Base-by-base conservation (phyloP, 2,113 vertebrate species). In the Dromas ardeola region DNA sequence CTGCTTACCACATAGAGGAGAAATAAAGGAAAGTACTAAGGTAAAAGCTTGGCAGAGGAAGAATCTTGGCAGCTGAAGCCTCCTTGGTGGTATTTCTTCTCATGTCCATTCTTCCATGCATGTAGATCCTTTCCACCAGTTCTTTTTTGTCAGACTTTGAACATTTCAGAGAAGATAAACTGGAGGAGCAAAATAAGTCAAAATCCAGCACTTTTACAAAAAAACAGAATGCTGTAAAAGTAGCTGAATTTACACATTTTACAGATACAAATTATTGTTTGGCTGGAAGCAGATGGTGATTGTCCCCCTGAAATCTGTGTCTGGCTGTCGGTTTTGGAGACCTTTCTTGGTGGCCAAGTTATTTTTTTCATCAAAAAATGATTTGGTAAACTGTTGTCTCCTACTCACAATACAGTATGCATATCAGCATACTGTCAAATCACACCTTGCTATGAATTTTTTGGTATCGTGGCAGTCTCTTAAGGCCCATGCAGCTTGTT, bases 41-140 rank as follows among this genome's bases (percentile, higher is more conserved):
- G 65, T 91, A 88, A 90, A 96, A 95, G 30, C 69, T 78, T 90
- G 80, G 59, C 95, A 97, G 85, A 74, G 95, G 79, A 91, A 85
- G 70, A 82, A 49, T 47, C 56, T 5, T 87, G 67, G 59, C 74
- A 94, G 55, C 65, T 79, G 84, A 86, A 90, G 34, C 43, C 62
- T 86, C 47, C 32, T 42, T 80, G 67, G 40, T 86, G 69, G 29
- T 80, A 53, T 90, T 88, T 91, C n/a, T 86, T 92, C 65, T 86
- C n/a, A 25, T 81, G 45, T 61, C 66, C 40, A 21, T 85, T 93
- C 58, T 91, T 90, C 49, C n/a, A 17, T 61, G 13, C 58, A 32
- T 30, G 11, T 26, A 50, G 9, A 21, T 74, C 63, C 45, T 78
- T 90, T 77, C 36, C 92, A 72, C 13, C 32, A 66, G 67, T 50